phyloP scores from a whole-genome alignment of 2,797 vertebrate species.

The Podargus strigoides region DNA sequence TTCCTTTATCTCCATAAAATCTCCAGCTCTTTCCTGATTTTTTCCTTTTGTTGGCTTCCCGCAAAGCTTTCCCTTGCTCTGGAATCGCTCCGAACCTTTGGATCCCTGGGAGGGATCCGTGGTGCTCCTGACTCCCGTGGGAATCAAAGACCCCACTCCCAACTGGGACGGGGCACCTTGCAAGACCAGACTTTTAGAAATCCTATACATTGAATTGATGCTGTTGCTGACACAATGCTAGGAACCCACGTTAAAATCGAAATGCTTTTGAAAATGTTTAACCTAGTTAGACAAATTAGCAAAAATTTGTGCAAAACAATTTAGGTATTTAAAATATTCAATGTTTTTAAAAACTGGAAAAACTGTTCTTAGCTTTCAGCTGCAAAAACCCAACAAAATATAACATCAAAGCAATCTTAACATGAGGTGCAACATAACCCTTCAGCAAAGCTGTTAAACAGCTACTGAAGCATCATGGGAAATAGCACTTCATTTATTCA shows the following conservation, averaged over 20 bases:
- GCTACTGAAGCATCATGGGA: constrained; percentile 85
- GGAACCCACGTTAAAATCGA: constrained; percentile 78
- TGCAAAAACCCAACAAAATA: constrained; percentile 85
- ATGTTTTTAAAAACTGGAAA: constrained; percentile 83
- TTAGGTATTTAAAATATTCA: constrained; percentile 86
- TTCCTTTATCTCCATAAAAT: neutral
- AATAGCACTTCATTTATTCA: constrained; percentile 90
- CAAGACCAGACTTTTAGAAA: neutral
- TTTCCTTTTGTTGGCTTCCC: neutral
- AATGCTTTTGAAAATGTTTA: constrained; percentile 82
- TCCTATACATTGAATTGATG: neutral
- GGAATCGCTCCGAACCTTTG: neutral
- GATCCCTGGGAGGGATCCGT: neutral
- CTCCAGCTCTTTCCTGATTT: neutral
- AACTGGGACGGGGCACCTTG: neutral
- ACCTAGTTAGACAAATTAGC: constrained; percentile 85
- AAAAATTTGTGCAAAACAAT: constrained; percentile 84
- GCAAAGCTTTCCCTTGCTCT: neutral
- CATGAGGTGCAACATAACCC: constrained; percentile 86
- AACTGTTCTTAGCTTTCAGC: constrained; percentile 84
- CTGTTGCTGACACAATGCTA: constrained; percentile 74
- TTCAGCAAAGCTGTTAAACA: constrained; percentile 87
- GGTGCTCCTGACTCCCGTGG: rapidly evolving
- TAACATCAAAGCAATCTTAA: constrained; percentile 84
- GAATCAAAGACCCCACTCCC: neutral